Base-by-base conservation (phyloP, 2,888 invertebrate species). In the Dryocosmus kuriphilus region DNA sequence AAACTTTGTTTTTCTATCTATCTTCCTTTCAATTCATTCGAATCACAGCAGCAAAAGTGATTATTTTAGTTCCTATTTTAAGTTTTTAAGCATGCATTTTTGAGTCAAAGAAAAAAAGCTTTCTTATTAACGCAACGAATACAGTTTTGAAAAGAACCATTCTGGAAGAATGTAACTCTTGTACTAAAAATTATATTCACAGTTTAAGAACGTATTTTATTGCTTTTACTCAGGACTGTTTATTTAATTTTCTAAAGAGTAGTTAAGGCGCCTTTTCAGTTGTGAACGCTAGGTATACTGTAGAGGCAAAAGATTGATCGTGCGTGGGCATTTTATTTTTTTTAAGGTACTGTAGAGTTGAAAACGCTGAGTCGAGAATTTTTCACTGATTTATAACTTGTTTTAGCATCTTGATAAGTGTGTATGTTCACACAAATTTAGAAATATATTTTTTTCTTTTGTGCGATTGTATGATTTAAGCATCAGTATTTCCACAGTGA, bases 1-100 rank as follows among this genome's bases (percentile, higher is more conserved):
- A 63, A 82, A 41, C 73, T 76, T 19, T 74, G 76, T 74, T 74
- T 35, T 76, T 41, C 41, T 14, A 41, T 41, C 77, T 78, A 76
- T 38, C 79, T 79, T 63, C 60, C 30, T 80, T 79, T 79, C 74
- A 11, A 24, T 61, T 41, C 8, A 73, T 71, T 76, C 41, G 51
- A 57, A 71, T 11, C 27, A 51, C 51, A 51, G 71, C 51, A 51
- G 14, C 14, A 71, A 27, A n/a, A 30, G 7, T 46, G 27, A 46
- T 67, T 30, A 35, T 63, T 51, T 71, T 32, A 55, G 32, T 71
- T 71, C 27, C 16, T 46, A 71, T 16, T 71, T 30, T n/a, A 46
- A 16, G 11, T 71, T 46, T 71, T 71, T 63, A 63, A 9, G 8
- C 35, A 19, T 35, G 9, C n/a, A 62, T 32, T 19, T 62, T 62